These are phyloP conservation scores for Siniperca obscura DNA, from an alignment of 2,797 vertebrate species.

Conservation along the genomic window DNA sequence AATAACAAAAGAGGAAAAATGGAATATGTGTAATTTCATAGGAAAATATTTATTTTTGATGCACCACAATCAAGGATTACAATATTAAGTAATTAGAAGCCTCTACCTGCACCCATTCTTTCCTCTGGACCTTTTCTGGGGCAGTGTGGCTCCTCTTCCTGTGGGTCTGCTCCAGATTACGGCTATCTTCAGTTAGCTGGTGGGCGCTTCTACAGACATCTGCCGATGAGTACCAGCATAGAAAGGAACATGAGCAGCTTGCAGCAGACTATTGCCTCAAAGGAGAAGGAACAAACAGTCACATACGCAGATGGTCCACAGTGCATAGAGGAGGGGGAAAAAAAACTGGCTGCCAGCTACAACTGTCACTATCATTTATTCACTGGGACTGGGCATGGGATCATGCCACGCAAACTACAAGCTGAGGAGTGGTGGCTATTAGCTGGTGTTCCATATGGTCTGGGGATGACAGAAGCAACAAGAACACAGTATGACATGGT, in stretches of 20 bases:
- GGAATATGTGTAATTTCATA: neutral
- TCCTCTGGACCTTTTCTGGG: conserved; percentile 89
- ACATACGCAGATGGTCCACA: conserved; percentile 74
- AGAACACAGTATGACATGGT: neutral
- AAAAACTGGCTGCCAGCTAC: conserved; percentile 67
- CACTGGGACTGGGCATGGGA: conserved; percentile 50
- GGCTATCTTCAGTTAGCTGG: conserved; percentile 73
- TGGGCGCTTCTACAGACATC: conserved; percentile 76
- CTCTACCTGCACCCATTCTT: conserved; percentile 92
- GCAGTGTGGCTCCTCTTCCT: conserved; percentile 84
- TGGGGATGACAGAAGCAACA: conserved; percentile 32
- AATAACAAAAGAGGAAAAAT: conserved; percentile 9
- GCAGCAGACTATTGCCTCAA: conserved; percentile 66
- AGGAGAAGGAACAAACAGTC: conserved; percentile 62
- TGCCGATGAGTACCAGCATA: conserved; percentile 76
- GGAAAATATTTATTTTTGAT: conserved; percentile 2
- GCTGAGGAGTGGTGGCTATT: conserved; percentile 59
- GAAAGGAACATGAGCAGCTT: conserved; percentile 69
- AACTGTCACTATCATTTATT: conserved; percentile 78
- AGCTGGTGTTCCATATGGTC: conserved; percentile 44
- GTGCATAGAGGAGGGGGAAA: conserved; percentile 61
- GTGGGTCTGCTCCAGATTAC: conserved; percentile 61
- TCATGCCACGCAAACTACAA: conserved; percentile 55
- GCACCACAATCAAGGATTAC: neutral
- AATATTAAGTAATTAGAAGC: neutral